Percentiles rank a stretch among this genome's conserved stretches.
phyloP scores from a whole-genome alignment of 2,113 vertebrate genomes.

The Malurus alboscapulatus region DNA sequence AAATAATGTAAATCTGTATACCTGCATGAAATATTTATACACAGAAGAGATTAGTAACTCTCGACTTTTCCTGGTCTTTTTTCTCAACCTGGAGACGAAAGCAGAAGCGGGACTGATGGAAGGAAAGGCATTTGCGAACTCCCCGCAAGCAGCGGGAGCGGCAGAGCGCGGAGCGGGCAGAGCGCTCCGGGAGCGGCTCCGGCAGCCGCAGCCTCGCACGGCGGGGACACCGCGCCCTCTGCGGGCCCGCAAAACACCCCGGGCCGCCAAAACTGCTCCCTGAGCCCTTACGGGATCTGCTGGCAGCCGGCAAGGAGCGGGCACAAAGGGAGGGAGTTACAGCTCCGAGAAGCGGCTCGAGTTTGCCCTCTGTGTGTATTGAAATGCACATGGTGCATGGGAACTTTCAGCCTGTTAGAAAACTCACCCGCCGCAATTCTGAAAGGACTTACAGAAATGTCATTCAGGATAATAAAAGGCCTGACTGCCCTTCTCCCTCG shows the following conservation, averaged over 20 bases:
- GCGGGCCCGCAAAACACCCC: not conserved
- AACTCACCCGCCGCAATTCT: not conserved
- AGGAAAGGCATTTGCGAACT: not conserved
- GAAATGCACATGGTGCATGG: fast-evolving
- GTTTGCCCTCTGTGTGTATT: fast-evolving
- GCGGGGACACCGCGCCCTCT: not conserved
- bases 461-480: not conserved
- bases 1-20: not conserved
- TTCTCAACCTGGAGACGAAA: not conserved
- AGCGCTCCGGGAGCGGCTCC: not conserved
- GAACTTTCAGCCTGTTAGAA: not conserved
- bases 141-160: not conserved
- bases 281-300: fast-evolving
- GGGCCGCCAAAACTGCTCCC: not conserved
- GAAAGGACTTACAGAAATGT: not conserved
- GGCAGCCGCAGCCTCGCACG: fast-evolving
- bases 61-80: not conserved
- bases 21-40: not conserved
- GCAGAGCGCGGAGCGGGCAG: not conserved
- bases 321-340: not conserved
- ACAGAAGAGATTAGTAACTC: not conserved
- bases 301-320: not conserved
- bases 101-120: not conserved
- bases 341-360: not conserved
- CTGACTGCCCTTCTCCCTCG: not conserved